phyloP scores from a whole-genome alignment of 1,140 invertebrate species.

The Diuraphis noxia region DNA sequence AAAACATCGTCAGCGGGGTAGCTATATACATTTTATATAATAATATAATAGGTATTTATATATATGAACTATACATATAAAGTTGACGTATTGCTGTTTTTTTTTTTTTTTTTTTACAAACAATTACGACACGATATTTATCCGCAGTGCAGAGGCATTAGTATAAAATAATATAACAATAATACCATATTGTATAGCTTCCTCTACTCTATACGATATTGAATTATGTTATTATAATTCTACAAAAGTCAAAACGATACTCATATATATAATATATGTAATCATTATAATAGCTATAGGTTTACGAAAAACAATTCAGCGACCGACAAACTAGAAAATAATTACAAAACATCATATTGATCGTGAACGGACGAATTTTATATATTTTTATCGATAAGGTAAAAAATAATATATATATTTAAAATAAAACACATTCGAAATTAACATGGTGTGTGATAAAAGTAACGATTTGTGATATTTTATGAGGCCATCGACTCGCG shows the following conservation, averaged over 20 bases:
- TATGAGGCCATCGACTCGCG: neutral
- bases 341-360: neutral
- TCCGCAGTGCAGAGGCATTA: neutral
- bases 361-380: neutral
- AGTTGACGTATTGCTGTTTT: neutral
- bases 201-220: neutral
- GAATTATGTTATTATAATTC: neutral
- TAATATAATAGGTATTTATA: neutral
- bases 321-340: neutral
- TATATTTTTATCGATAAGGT: neutral
- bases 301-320: neutral
- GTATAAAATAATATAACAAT: neutral
- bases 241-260: neutral
- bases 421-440: neutral
- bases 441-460: neutral
- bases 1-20: neutral
- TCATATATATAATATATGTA: too few species aligned
- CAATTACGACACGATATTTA: neutral
- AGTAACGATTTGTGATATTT: neutral
- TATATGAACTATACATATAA: too few species aligned
- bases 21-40: neutral
- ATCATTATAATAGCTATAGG: neutral
- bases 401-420: neutral
- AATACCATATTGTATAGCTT: neutral
- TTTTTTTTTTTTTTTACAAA: neutral